Conservation (phyloP, 2,113 vertebrate genomes). For the Hipposideros armiger region DNA sequence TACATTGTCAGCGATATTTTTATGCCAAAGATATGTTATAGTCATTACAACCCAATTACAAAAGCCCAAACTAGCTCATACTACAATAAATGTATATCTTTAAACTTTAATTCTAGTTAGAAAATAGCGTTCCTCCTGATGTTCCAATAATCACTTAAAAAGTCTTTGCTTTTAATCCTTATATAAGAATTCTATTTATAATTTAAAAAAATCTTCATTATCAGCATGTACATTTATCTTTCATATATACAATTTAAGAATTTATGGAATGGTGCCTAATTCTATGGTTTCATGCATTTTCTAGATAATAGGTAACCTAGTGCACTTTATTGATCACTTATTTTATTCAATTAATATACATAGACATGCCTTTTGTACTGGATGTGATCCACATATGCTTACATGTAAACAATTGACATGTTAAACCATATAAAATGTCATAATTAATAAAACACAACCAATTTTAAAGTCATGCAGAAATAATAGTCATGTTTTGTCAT, state of each 20-base stretch:
- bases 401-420: neutral
- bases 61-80: neutral
- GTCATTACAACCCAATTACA: neutral
- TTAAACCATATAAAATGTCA: neutral
- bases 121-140: neutral
- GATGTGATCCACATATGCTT: neutral
- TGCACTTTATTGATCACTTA: neutral
- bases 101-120: neutral
- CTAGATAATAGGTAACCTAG: neutral
- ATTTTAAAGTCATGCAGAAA: neutral
- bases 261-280: neutral
- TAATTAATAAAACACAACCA: neutral
- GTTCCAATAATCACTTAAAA: neutral
- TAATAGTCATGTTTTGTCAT: neutral
- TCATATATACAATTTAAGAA: neutral
- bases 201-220: neutral
- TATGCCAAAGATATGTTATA: neutral
- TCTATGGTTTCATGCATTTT: neutral
- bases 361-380: accelerated
- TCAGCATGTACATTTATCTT: neutral
- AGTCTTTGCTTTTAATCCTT: neutral
- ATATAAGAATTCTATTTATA: neutral
- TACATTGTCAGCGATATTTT: neutral
- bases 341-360: neutral
- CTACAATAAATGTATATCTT: neutral